Conservation (phyloP, 2,797 vertebrate genomes). For the Pampus argenteus region DNA sequence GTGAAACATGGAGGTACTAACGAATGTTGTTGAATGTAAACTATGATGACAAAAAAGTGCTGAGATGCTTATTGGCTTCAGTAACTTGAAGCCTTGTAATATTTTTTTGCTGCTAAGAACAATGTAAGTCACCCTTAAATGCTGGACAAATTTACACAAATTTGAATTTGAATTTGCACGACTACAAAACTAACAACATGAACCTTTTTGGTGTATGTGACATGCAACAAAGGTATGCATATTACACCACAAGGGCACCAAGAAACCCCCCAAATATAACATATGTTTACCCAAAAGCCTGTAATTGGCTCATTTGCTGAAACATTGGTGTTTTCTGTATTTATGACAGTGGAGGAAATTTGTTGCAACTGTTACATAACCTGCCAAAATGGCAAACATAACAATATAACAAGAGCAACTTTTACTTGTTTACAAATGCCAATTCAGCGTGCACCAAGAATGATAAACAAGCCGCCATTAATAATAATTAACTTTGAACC, state of each 20-base stretch:
- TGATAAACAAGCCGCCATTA: slow-evolving; percentile 31
- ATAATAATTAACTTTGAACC: slow-evolving; percentile 50
- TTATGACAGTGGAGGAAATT: slow-evolving; percentile 22
- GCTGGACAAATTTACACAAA: slow-evolving; percentile 38
- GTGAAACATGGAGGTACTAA: background rate
- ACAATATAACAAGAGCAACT: slow-evolving; percentile 12
- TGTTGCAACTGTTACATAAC: slow-evolving; percentile 38
- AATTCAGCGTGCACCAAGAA: slow-evolving; percentile 30
- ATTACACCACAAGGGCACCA: background rate
- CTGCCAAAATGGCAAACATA: slow-evolving; percentile 37
- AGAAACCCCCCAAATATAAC: background rate
- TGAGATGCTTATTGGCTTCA: slow-evolving; percentile 15
- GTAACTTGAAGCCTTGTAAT: slow-evolving; percentile 22
- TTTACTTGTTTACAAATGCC: slow-evolving; percentile 39
- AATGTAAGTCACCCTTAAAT: slow-evolving; percentile 40
- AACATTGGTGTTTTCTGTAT: slow-evolving; percentile 25
- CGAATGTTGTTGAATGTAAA: background rate
- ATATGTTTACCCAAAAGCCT: slow-evolving; percentile 12
- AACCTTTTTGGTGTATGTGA: background rate
- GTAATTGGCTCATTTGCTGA: slow-evolving; percentile 10
- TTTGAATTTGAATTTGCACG: too few species aligned
- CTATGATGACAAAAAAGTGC: background rate
- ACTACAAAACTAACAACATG: slow-evolving; percentile 12
- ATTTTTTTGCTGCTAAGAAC: slow-evolving; percentile 44
- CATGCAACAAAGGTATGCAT: slow-evolving; percentile 6